Base-by-base conservation (phyloP, 2,888 invertebrate species). In the Callosobruchus maculatus region DNA sequence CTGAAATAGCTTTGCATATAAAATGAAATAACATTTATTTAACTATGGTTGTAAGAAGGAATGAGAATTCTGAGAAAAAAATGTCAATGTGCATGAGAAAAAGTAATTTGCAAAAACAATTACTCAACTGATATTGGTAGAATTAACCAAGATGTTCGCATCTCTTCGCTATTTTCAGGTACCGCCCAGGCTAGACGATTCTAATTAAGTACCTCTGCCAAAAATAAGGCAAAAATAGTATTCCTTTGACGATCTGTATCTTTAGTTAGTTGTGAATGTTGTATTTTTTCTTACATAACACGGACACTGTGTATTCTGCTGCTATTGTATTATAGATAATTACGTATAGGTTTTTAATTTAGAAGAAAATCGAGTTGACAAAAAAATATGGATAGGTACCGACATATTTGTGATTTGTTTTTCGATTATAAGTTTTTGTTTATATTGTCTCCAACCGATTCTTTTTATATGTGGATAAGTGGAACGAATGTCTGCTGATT, bases 151-250 rank as follows among this genome's bases (percentile, higher is more conserved):
- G 70, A 70, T 26, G 22, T 70, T 70, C 22, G 70, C 70, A 26
- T 70, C 70, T 70, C 26, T 49, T 49, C 70, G 20, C 70, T 70
- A 70, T 70, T 70, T 70, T 70, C 70, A 70, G 70, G 70, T 70
- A 22, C 70, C 21, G 70, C 70, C 22, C 70, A 22, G 30, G 22
- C 70, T 70, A 70, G 70, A 26, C 70, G 70, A 20, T 70, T 22
- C 70, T 70, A 70, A 70, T 9, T 49, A 49, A 18, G 49, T 49
- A 13, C 49, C 49, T 18, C 1, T 7, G 13, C 49, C 7, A 49
- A 49, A 49, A 49, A 18, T 3, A 7, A 7, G 18, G 18, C 49
- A 26, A 22, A 22, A 70, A 70, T 70, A 70, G 70, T 70, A 70
- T 70, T 70, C 22, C 20, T 26, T 68, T 49, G 49, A 49, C 49